A percentile compares a stretch with the other conserved stretches of the same genome.
These are phyloP conservation scores for Tetrax tetrax DNA, from an alignment of 2,113 vertebrate genomes.

Conservation along the genomic window DNA sequence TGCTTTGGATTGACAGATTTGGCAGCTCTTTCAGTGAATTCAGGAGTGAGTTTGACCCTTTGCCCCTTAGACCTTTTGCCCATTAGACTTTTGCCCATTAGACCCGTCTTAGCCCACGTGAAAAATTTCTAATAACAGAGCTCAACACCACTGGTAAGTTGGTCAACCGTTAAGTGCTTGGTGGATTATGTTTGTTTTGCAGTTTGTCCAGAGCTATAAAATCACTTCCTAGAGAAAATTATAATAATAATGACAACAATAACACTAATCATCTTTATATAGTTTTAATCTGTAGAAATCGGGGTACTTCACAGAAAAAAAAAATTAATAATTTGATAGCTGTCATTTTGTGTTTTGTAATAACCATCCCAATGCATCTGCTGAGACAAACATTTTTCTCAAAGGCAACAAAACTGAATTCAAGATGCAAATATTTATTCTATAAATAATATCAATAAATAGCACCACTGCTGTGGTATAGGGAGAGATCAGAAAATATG, in stretches of 20 bases:
- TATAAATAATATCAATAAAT: not conserved
- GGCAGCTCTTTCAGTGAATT: not conserved
- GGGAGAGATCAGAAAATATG: not conserved
- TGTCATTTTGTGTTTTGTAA: not conserved
- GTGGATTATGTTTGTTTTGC: not conserved
- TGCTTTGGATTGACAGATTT: not conserved
- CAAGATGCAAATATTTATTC: slow-evolving; percentile 1
- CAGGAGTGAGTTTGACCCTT: not conserved
- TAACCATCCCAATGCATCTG: not conserved
- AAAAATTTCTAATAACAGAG: not conserved
- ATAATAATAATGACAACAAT: not conserved
- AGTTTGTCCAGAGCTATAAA: not conserved
- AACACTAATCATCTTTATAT: not conserved
- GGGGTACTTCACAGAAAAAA: not conserved
- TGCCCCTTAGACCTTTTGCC: not conserved
- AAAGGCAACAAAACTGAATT: not conserved
- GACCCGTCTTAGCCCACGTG: not conserved
- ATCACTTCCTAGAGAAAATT: not conserved
- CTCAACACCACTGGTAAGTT: not conserved
- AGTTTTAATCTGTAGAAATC: not conserved
- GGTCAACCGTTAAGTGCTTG: not conserved
- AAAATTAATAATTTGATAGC: not conserved
- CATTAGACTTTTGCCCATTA: not conserved
- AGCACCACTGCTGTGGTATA: not conserved
- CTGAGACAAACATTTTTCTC: not conserved